Conservation (phyloP, 2,888 invertebrate species). For the Leptopterna dolabrata region DNA sequence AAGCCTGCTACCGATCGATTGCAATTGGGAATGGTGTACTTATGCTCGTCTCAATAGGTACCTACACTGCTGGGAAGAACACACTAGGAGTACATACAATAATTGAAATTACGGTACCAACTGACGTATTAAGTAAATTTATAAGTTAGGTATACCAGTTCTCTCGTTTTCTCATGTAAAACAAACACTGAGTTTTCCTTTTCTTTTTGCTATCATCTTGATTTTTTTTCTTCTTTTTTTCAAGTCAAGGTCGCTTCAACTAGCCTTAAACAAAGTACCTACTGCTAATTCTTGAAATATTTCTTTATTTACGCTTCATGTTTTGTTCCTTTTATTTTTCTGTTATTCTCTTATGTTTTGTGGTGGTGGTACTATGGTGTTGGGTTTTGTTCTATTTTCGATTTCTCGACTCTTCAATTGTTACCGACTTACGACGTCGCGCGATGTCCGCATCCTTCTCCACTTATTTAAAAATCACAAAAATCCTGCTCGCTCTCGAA, state of each 20-base stretch:
- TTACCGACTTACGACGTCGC: conserved; percentile 11
- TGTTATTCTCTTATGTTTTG: conserved; percentile 14
- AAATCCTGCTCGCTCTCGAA: conserved; percentile 23
- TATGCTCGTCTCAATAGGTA: too few relatives aligned
- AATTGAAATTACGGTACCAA: too few relatives aligned
- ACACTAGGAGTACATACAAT: too few relatives aligned
- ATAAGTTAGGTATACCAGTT: not conserved
- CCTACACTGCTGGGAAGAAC: too few relatives aligned
- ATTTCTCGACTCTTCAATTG: conserved; percentile 32
- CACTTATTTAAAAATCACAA: not conserved
- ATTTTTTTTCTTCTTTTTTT: not conserved
- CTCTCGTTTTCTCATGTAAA: not conserved
- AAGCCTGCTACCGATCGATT: too few relatives aligned
- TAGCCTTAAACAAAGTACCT: not conserved
- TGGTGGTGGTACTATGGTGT: conserved; percentile 48
- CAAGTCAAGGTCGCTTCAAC: not conserved
- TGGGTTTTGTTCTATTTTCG: conserved; percentile 39
- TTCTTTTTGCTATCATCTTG: not conserved
- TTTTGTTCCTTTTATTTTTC: not conserved
- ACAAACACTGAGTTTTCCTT: not conserved
- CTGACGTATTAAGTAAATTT: too few relatives aligned
- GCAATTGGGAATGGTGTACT: too few relatives aligned
- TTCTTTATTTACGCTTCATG: conserved; percentile 6
- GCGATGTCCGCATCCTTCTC: not conserved
- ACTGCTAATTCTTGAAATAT: not conserved